These are phyloP conservation scores for Petaurus breviceps DNA, from an alignment of 2,113 vertebrate species.

Conservation along the genomic window DNA sequence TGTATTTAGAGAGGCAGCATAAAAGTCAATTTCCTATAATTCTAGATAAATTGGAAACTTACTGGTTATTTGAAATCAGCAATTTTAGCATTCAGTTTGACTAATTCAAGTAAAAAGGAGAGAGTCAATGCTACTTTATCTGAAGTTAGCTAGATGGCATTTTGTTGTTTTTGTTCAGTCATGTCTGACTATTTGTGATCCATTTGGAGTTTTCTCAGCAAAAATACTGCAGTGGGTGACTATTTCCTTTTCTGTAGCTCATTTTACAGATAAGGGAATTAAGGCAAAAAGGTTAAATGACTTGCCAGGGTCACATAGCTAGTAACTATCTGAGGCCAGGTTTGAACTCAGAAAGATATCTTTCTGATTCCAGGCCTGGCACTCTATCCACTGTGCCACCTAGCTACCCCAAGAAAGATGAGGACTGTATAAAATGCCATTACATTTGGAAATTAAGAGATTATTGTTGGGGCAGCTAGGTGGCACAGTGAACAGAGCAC, in stretches of 20 bases:
- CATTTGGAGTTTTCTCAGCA: background rate
- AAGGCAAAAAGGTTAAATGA: background rate
- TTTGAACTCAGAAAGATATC: background rate
- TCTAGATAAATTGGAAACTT: background rate
- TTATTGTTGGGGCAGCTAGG: background rate
- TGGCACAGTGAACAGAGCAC: no score
- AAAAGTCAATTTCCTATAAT: background rate
- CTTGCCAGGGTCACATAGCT: background rate
- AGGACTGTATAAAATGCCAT: background rate
- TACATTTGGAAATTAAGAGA: background rate
- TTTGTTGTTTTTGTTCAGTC: background rate
- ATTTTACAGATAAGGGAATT: background rate
- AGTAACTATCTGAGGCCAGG: background rate
- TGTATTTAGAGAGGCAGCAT: background rate
- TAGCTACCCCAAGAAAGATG: background rate
- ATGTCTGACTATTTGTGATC: background rate
- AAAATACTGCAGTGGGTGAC: background rate
- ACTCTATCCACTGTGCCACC: background rate
- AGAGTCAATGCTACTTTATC: background rate
- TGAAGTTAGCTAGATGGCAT: background rate
- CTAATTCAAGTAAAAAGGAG: background rate
- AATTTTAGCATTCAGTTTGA: background rate
- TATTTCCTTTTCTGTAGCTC: background rate
- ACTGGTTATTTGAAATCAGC: background rate
- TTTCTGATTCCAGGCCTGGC: background rate